Evolutionary conservation across 1,140 invertebrate species (phyloP).

Genomic region (Drosophila virilis): DNA sequence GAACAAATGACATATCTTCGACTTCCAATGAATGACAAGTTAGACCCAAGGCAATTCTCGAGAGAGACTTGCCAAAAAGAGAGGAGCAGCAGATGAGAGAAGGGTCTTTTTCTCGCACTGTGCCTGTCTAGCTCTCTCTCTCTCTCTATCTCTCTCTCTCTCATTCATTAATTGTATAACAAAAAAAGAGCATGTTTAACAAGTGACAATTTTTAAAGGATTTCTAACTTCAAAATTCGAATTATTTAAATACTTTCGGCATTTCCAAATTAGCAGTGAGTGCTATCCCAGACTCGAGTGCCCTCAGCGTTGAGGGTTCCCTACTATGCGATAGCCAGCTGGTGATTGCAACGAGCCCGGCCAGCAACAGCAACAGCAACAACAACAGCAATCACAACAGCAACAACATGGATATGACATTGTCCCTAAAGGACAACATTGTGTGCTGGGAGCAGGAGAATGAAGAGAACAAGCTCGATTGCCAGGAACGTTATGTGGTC

Average conservation of each 20-base stretch:
- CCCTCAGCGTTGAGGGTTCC: constrained; percentile 7
- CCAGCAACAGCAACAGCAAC: constrained; percentile 3
- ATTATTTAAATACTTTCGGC: constrained; percentile 16
- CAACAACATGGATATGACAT: background rate
- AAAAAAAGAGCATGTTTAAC: no score
- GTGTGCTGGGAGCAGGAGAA: background rate
- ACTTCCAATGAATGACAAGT: no score
- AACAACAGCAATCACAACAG: background rate
- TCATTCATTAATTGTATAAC: no score
- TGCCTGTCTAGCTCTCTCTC: no score
- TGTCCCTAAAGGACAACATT: background rate
- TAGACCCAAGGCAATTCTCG: no score
- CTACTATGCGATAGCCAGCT: constrained; percentile 15
- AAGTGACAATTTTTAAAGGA: background rate
- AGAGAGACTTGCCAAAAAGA: no score
- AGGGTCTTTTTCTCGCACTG: no score
- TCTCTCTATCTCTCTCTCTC: no score
- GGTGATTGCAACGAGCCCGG: background rate
- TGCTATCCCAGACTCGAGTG: constrained; percentile 9
- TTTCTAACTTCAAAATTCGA: constrained; percentile 6
- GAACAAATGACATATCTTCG: no score
- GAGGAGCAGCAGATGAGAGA: no score
- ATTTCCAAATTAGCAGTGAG: constrained; percentile 32
- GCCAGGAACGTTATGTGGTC: constrained; percentile 28
- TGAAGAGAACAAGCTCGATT: background rate